phyloP scores from a whole-genome alignment of 2,888 invertebrate species.

The Parapristionchus giblindavisi region DNA sequence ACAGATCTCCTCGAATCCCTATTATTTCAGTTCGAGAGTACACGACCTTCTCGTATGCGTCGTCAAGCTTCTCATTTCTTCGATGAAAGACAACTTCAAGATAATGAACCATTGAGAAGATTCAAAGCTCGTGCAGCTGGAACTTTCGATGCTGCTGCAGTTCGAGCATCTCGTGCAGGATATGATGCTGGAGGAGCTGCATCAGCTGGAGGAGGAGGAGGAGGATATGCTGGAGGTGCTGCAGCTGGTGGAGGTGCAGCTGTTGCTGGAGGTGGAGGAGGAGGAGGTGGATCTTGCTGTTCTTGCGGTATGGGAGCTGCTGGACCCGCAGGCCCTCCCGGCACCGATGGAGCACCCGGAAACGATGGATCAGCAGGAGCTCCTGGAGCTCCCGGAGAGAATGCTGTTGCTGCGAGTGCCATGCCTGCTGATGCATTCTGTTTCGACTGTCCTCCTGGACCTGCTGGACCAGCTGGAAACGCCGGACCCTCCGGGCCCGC shows the following conservation, averaged over 20 bases:
- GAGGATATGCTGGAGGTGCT: slow-evolving; percentile 35
- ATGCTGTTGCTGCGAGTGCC: background rate
- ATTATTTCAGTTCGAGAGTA: too few species aligned
- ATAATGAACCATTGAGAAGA: too few species aligned
- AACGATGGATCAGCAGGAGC: slow-evolving; percentile 11
- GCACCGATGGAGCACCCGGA: slow-evolving; percentile 20
- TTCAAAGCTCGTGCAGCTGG: too few species aligned
- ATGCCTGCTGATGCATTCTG: background rate
- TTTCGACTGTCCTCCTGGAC: slow-evolving; percentile 26
- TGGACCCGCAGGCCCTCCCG: slow-evolving; percentile 27
- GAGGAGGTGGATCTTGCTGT: slow-evolving; percentile 53
- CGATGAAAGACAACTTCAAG: too few species aligned
- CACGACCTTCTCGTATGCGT: too few species aligned
- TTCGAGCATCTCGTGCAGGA: too few species aligned
- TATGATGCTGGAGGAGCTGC: slow-evolving; percentile 37
- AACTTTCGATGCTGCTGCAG: too few species aligned
- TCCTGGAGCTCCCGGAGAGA: background rate
- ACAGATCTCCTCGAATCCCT: too few species aligned
- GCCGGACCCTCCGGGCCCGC: slow-evolving; percentile 21
- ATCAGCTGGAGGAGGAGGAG: slow-evolving; percentile 10
- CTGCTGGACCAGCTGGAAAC: slow-evolving; percentile 26
- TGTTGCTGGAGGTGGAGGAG: too few species aligned
- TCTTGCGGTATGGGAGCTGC: slow-evolving; percentile 44
- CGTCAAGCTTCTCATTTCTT: too few species aligned
- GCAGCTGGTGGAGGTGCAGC: slow-evolving; percentile 36